Evolutionary conservation across 2,113 vertebrate genomes (phyloP).

Genomic region (Lathamus discolor): DNA sequence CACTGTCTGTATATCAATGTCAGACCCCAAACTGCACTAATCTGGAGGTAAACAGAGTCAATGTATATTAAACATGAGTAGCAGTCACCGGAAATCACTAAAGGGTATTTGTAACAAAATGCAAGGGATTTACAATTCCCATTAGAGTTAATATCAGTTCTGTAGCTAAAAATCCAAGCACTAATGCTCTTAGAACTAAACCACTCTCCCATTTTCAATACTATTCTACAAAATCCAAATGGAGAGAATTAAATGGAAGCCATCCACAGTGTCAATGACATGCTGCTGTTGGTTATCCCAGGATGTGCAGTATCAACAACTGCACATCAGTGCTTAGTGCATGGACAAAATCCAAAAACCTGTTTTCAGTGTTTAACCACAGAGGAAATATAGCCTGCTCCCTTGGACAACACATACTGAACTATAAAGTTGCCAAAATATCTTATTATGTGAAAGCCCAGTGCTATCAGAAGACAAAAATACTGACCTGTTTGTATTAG

Average conservation of each 20-base stretch:
- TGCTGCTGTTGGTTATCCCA: background rate
- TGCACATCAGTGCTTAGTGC: background rate
- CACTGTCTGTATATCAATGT: background rate
- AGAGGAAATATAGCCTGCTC: background rate
- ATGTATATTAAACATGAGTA: background rate
- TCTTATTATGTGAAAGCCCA: conserved; percentile 10
- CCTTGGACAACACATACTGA: background rate
- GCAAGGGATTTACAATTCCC: background rate
- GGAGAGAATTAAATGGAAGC: conserved; percentile 9
- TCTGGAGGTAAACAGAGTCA: conserved; percentile 6
- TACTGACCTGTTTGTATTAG: conserved; percentile 27
- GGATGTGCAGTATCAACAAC: background rate
- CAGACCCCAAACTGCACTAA: background rate
- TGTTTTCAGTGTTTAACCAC: background rate
- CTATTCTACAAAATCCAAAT: conserved; percentile 14
- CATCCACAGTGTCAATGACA: background rate
- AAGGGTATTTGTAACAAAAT: background rate
- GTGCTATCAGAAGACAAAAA: conserved; percentile 59
- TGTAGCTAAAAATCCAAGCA: background rate
- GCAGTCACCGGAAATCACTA: background rate
- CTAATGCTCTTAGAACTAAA: conserved; percentile 9
- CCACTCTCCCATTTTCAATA: background rate
- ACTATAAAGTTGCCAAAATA: conserved; percentile 19
- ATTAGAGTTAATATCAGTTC: background rate
- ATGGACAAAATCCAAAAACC: background rate